A percentile compares a stretch with the other conserved stretches of the same genome.
phyloP scores from a whole-genome alignment of 2,113 vertebrate species.

The Cinclus cinclus region DNA sequence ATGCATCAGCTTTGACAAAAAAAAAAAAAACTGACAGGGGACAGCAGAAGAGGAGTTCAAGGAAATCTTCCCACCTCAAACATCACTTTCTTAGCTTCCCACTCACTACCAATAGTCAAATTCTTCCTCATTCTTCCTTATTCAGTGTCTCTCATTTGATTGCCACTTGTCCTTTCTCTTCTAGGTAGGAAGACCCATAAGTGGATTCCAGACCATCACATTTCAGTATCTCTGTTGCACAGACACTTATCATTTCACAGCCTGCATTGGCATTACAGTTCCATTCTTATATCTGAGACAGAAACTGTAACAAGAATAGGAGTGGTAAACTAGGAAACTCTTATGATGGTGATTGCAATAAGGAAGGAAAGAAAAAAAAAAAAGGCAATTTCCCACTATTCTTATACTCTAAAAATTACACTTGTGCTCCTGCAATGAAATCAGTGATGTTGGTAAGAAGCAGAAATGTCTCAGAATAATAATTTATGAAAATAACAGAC shows the following conservation, averaged over 20 bases:
- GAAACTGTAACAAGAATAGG: background rate
- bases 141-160: background rate
- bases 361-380: background rate
- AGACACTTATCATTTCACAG: background rate
- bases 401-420: background rate
- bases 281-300: conserved; percentile 9
- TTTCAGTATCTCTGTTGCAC: background rate
- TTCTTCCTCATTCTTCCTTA: background rate
- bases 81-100: background rate
- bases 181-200: background rate
- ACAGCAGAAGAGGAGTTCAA: background rate
- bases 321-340: conserved; percentile 1
- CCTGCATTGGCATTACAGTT: background rate
- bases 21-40: background rate
- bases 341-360: background rate
- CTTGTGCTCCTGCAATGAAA: background rate
- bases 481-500: background rate
- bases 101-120: background rate
- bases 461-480: background rate
- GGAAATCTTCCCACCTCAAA: background rate
- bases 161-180: background rate
- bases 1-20: background rate
- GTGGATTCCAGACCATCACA: background rate
- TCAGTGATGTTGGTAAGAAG: background rate
- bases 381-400: conserved; percentile 2